Base-by-base conservation (phyloP, 2,113 vertebrate genomes). In the Gallinago jamesoni region DNA sequence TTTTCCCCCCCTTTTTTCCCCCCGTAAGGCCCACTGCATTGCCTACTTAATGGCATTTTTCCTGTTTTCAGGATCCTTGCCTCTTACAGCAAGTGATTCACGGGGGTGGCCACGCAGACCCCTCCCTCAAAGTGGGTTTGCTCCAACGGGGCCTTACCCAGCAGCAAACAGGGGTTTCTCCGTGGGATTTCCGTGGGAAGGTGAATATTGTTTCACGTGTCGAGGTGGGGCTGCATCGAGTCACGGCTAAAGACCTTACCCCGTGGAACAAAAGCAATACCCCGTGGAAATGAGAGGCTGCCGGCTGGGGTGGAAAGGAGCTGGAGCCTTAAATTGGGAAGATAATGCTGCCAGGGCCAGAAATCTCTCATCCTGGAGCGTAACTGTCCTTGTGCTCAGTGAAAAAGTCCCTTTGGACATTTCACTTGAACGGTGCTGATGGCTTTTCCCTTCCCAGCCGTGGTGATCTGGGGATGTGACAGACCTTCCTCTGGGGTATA, bases 111-210 rank as follows among this genome's bases (percentile, higher is more conserved):
- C 18, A 7, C 31, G 76, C 39, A 33, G 52, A 55, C 27, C 45
- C 43, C 14, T 64, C 41, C 24, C n/a, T 22, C 30, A 1, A 4
- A 12, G 15, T 0, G 23, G 17, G 21, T 31, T 33, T 9, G 12
- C 23, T 14, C 23, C 0, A 10, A n/a, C 48, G 25, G 5, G 13
- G 28, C 9, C 24, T 28, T 10, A 33, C 8, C 18, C 28, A 6
- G 60, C n/a, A 1, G 7, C 4, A 4, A 4, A 9, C 5, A 0
- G 23, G 18, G 23, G 8, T 14, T 8, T 41, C 77, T 12, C 8
- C 33, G 2, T 4, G 33, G 45, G 25, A 35, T 48, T 7, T 25
- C 59, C 10, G 3, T 9, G 48, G 5, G 53, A 37, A 8, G 55
- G 62, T 20, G 35, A 10, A 1, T 17, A 8, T 5, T 41, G 45